Evolutionary conservation across 1,140 invertebrate species (phyloP), one percentile per base, ranked within the genome.

Genomic region (Rhagoletis zephyria): DNA sequence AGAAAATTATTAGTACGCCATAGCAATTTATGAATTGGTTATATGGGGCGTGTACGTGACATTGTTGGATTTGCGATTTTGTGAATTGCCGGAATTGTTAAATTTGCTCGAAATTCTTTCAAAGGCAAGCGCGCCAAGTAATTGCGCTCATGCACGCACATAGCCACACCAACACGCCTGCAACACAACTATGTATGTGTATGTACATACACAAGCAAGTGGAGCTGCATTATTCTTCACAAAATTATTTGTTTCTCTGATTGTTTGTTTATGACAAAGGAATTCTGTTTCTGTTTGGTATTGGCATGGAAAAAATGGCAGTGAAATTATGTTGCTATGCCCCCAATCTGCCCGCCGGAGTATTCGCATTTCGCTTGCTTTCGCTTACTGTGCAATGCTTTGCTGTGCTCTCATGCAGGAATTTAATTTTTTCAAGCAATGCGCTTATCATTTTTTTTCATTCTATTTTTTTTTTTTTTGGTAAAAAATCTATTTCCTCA

Each of bases 11-110:
- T 81, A 81, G 74, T 59, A 48, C 74, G 74, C 74, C 45, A 56
- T 81, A 56, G 74, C 74, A 81, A 81, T 81, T 81, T 81, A 81
- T 81, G 74, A 81, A 81, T 81, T 81, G 74, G 74, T 81, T 81
- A 81, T 81, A 81, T 81, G 74, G 51, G 16, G 74, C 48, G 74
- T 81, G 74, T 81, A 81, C 74, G 74, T 81, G 74, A 81, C 74
- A 48, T 81, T 81, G 74, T 81, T 81, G 48, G 45, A 56, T 81
- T 81, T 81, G 51, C 2, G 74, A 81, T n/a, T 81, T 81, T 81
- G n/a, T 12, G 74, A 81, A 56, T 81, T 81, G 74, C 48, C 48
- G 74, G 74, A 81, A n/a, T 74, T 7, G 45, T 48, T 74, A 10
- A 74, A 81, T 81, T 81, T 59, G 48, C 16, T 81, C 12, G n/a